A percentile compares a stretch with the other conserved stretches of the same genome.
These are phyloP conservation scores for Acronicta leporina DNA, from an alignment of 2,888 invertebrate genomes.

Conservation along the genomic window DNA sequence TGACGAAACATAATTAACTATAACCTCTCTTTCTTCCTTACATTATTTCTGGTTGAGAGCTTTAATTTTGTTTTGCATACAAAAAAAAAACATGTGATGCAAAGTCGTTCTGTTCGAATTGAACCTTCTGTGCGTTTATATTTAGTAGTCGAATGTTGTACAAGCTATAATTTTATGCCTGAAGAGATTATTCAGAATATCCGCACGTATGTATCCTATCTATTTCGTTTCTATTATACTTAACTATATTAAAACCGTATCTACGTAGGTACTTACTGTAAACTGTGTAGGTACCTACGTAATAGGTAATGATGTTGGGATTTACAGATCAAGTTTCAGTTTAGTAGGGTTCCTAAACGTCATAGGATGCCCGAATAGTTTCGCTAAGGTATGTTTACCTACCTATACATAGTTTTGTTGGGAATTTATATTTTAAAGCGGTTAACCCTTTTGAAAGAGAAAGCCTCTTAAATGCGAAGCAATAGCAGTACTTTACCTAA, in stretches of 20 bases:
- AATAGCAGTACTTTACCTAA: too few species aligned
- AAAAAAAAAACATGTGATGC: too few species aligned
- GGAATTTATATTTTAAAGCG: background rate
- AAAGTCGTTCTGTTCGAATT: background rate
- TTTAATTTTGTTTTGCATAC: too few species aligned
- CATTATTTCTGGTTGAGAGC: too few species aligned
- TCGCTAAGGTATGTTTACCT: too few species aligned
- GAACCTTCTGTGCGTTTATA: background rate
- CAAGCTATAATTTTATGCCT: slow-evolving; percentile 1
- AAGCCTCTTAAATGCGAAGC: background rate
- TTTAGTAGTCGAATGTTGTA: background rate
- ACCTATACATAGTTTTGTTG: background rate
- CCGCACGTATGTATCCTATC: background rate
- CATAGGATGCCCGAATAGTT: too few species aligned
- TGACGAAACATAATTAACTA: too few species aligned
- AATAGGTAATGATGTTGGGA: too few species aligned
- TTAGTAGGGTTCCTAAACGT: too few species aligned
- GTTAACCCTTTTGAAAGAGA: background rate
- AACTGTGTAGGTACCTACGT: background rate
- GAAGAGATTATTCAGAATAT: slow-evolving; percentile 2
- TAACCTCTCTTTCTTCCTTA: too few species aligned
- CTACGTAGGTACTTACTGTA: too few species aligned
- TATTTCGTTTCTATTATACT: background rate
- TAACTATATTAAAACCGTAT: too few species aligned
- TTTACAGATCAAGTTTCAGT: background rate